Percentiles rank a stretch among this genome's conserved stretches.
These are phyloP conservation scores for Macrosteles quadrilineatus DNA, from an alignment of 1,140 invertebrate species.

Conservation along the genomic window DNA sequence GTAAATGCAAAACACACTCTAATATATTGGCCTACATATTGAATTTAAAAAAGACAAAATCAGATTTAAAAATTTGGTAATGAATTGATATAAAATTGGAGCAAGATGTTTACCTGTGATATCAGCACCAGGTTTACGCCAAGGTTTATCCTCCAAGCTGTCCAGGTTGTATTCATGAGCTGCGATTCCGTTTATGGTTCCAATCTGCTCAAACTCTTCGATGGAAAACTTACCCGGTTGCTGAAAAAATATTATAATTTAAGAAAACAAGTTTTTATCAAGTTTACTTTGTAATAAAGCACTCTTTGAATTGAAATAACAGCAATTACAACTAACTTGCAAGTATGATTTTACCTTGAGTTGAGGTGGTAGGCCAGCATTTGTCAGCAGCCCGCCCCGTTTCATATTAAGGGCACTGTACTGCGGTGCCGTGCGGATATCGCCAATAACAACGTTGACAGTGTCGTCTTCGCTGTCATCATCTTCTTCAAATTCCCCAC, in stretches of 20 bases:
- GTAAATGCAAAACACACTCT: too few relatives aligned
- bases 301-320: too few relatives aligned
- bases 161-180: slow-evolving; percentile 93
- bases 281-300: too few relatives aligned
- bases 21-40: too few relatives aligned
- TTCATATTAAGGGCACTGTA: slow-evolving; percentile 66
- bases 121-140: slow-evolving; percentile 97
- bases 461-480: slow-evolving; percentile 79
- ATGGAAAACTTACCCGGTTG: slow-evolving; percentile 78
- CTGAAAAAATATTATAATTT: too few relatives aligned
- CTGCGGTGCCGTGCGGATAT: slow-evolving; percentile 71
- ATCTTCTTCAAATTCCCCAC: slow-evolving; percentile 66
- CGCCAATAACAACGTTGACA: slow-evolving; percentile 81
- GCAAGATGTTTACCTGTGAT: slow-evolving; percentile 70
- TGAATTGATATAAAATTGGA: too few relatives aligned
- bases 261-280: too few relatives aligned
- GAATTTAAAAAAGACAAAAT: too few relatives aligned
- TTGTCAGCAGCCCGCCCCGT: slow-evolving; percentile 58
- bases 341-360: slow-evolving; percentile 44
- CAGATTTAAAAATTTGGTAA: too few relatives aligned
- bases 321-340: too few relatives aligned
- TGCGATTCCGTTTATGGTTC: slow-evolving; percentile 90
- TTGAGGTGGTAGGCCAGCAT: slow-evolving; percentile 53
- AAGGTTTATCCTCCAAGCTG: slow-evolving; percentile 95
- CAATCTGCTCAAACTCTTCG: slow-evolving; percentile 83